Percentiles rank a stretch among this genome's conserved stretches.
These are phyloP conservation scores for Magallana nippona DNA, from an alignment of 2,888 invertebrate species.

Conservation along the genomic window DNA sequence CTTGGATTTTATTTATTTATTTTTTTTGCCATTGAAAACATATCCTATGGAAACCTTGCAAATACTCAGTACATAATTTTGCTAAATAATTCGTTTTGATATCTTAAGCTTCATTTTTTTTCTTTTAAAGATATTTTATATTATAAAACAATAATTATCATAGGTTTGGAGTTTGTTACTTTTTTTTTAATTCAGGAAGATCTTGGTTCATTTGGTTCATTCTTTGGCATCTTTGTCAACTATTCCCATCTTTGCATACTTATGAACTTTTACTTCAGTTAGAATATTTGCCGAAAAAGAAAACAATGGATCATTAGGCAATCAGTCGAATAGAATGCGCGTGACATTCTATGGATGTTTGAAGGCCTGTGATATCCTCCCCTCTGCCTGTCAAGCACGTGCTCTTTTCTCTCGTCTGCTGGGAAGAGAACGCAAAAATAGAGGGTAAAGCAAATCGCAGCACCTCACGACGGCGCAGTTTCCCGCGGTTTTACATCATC, in stretches of 20 bases:
- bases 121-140: no score
- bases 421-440: slow-evolving; percentile 27
- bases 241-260: background rate
- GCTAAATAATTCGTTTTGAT: no score
- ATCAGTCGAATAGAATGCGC: background rate
- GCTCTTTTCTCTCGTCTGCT: slow-evolving; percentile 36
- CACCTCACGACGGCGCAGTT: slow-evolving; percentile 25
- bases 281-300: background rate
- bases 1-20: no score
- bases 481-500: slow-evolving; percentile 45
- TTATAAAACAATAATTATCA: no score
- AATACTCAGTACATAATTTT: no score
- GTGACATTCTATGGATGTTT: slow-evolving; percentile 18
- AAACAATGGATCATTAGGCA: background rate
- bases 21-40: no score
- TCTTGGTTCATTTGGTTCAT: no score
- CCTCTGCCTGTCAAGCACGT: slow-evolving; percentile 36
- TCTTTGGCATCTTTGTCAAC: no score
- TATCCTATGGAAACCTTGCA: no score
- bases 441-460: background rate
- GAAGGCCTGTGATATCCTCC: slow-evolving; percentile 5
- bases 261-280: background rate
- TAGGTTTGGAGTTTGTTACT: no score
- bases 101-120: no score
- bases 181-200: no score